phyloP scores from a whole-genome alignment of 2,888 invertebrate genomes.

The Cactoblastis cactorum region DNA sequence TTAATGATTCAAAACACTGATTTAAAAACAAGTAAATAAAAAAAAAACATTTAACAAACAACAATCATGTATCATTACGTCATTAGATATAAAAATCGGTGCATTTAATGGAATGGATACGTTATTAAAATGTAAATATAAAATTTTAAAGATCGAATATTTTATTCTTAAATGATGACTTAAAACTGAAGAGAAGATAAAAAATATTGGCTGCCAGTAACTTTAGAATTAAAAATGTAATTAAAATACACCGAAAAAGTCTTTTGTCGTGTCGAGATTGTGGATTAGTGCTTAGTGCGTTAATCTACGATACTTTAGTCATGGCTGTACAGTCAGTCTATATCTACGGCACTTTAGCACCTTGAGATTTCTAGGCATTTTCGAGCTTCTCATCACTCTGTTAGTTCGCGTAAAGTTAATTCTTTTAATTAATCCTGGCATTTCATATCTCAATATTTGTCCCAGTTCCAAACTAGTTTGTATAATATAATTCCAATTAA shows the following conservation, averaged over 20 bases:
- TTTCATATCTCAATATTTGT: neutral
- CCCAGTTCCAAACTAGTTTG: conserved; percentile 5
- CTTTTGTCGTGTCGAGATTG: conserved; percentile 43
- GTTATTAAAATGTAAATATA: neutral
- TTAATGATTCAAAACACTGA: conserved; percentile 55
- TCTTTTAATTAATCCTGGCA: conserved; percentile 16
- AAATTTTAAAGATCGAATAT: neutral
- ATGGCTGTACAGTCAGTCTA: conserved; percentile 75
- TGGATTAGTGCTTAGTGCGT: conserved; percentile 32
- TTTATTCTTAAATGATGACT: neutral
- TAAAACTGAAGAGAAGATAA: neutral
- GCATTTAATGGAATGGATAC: conserved; percentile 24
- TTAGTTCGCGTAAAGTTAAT: neutral
- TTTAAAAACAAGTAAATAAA: conserved; percentile 64
- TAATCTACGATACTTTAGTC: conserved; percentile 51
- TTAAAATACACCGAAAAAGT: conserved; percentile 32
- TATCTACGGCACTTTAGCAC: conserved; percentile 61
- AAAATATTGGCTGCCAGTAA: neutral
- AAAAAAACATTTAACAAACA: conserved; percentile 67
- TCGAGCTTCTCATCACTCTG: conserved; percentile 18
- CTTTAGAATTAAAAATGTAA: neutral
- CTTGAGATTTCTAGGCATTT: conserved; percentile 46
- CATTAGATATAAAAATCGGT: conserved; percentile 30
- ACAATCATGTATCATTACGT: conserved; percentile 51
- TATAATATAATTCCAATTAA: neutral